Conservation (phyloP, 2,888 invertebrate genomes). For the Drosophila antonietae region DNA sequence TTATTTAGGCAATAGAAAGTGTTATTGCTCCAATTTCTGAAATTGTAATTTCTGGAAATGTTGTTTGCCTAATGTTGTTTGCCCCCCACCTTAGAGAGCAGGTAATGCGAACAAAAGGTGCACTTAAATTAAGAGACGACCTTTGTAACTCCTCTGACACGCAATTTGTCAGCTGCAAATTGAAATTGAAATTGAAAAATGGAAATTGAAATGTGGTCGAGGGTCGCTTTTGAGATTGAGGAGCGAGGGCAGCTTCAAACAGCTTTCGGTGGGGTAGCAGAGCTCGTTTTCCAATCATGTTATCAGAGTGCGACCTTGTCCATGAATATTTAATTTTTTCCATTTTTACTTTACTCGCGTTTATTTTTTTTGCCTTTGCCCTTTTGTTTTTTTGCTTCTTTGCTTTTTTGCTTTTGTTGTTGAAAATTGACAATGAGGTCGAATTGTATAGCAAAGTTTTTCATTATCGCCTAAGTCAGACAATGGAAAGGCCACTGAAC, state of each 20-base stretch:
- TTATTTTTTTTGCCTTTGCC: constrained; percentile 10
- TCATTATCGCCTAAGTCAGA: constrained; percentile 57
- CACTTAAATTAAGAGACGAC: constrained; percentile 44
- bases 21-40: neutral
- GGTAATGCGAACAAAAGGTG: constrained; percentile 13
- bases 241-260: constrained; percentile 4
- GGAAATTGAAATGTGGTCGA: constrained; percentile 35
- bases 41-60: neutral
- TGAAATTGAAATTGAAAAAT: constrained; percentile 49
- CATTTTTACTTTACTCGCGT: constrained; percentile 11
- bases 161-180: constrained; percentile 50
- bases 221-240: constrained; percentile 18
- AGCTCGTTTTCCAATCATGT: constrained; percentile 26
- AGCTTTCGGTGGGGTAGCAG: constrained; percentile 1
- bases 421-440: constrained; percentile 42
- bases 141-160: constrained; percentile 48
- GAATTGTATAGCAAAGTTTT: constrained; percentile 36
- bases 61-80: neutral
- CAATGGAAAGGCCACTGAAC: constrained; percentile 51
- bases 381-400: constrained; percentile 14
- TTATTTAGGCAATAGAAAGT: neutral
- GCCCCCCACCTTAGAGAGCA: neutral
- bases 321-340: constrained; percentile 54
- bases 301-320: constrained; percentile 55
- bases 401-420: constrained; percentile 16